Evolutionary conservation across 2,888 invertebrate genomes (phyloP).

Genomic region (Ceriagrion tenellum): DNA sequence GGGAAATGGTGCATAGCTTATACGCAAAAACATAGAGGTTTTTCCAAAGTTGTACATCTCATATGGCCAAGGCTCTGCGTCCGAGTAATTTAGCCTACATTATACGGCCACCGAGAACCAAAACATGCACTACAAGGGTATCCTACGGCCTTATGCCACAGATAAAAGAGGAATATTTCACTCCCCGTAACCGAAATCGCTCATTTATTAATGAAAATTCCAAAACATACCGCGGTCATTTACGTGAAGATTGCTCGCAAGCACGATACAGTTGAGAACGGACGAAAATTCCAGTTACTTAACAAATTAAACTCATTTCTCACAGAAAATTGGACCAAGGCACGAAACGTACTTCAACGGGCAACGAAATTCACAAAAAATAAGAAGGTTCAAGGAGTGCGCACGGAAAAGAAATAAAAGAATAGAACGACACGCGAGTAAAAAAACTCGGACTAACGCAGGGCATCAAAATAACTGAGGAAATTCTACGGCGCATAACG

Average conservation of each 20-base stretch:
- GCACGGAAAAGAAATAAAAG: background rate
- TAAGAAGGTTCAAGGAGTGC: background rate
- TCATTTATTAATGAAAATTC: background rate
- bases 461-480: background rate
- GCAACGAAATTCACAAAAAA: background rate
- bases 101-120: background rate
- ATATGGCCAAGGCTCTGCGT: background rate
- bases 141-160: background rate
- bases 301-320: background rate
- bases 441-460: background rate
- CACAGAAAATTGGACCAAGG: background rate
- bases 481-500: background rate
- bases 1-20: background rate
- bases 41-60: background rate
- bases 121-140: background rate
- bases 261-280: background rate
- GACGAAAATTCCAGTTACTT: background rate
- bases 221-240: background rate
- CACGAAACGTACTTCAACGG: background rate
- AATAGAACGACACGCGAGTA: background rate
- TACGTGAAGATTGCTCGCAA: background rate
- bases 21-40: background rate
- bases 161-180: background rate
- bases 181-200: background rate
- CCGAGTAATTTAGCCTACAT: background rate